Base-by-base conservation (phyloP, 2,888 invertebrate genomes). In the Phalangium opilio region DNA sequence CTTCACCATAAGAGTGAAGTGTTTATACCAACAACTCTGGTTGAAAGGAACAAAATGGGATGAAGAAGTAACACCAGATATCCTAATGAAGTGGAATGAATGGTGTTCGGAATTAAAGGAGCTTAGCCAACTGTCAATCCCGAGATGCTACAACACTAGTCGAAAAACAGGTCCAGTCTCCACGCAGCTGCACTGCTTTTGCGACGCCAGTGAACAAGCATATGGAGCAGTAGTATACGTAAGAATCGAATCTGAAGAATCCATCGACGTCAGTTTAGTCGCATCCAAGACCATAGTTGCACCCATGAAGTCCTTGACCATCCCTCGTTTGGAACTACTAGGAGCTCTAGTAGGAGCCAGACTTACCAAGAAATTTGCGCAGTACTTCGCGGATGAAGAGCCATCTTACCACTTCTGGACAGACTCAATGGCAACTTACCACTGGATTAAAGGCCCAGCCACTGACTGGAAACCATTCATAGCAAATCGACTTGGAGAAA, bases 21-120 rank as follows among this genome's bases (percentile, higher is more conserved):
- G 27, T 2, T 21, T 60, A 4, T 45, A 61, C 17, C 59, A 60
- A 50, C 33, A 53, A 4, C 21, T 59, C 3, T 61, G 60, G 59
- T 38, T 45, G 12, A 17, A 36, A 8, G 49, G 52, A 3, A 7
- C 52, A 3, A 45, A 36, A 2, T 60, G 60, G 59, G 59, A 61
- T 51, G 52, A 53, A 12, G n/a, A 33, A 4, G 38, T 59, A 11
- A 50, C 54, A 7, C 46, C 41, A 14, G 34, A 33, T 7, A 18
- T 53, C 2, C 14, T 17, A 10, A 10, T 41, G 3, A 14, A 33
- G 7, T 51, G 47, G 49, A 15, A 21, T 2, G 18, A 19, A 3
- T 44, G 44, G 47, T 20, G 11, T 11, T 3, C 3, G 2, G 32
- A 47, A 14, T 17, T 52, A 15, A 4, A 41, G 8, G 5, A 11